Evolutionary conservation across 2,888 invertebrate genomes (phyloP).

Genomic region (Eupithecia inturbata): DNA sequence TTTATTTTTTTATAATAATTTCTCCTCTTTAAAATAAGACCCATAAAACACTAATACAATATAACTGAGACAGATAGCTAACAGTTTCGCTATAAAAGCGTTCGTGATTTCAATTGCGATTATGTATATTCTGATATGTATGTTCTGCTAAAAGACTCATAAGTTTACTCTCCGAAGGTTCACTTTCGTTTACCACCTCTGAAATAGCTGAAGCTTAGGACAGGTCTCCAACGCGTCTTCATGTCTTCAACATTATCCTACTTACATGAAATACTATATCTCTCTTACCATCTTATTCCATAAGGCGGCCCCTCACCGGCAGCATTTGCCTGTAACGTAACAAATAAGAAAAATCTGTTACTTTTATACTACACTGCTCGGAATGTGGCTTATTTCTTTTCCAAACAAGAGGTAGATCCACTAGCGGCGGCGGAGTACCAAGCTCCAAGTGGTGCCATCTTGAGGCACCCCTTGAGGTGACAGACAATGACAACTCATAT

Average conservation of each 20-base stretch:
- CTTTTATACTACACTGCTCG: too few relatives aligned
- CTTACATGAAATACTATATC: constrained; percentile 4
- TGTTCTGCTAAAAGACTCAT: neutral
- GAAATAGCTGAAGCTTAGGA: neutral
- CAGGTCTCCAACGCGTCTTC: neutral
- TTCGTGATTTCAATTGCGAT: neutral
- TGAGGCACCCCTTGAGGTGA: too few relatives aligned
- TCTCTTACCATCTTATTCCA: neutral
- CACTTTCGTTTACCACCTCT: neutral
- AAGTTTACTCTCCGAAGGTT: neutral
- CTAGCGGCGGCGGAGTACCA: too few relatives aligned
- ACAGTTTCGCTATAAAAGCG: neutral
- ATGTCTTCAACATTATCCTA: constrained; percentile 5
- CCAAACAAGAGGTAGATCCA: too few relatives aligned
- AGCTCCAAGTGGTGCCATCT: too few relatives aligned
- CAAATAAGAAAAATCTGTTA: too few relatives aligned
- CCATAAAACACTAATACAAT: neutral
- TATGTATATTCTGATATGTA: neutral
- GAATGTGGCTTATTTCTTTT: too few relatives aligned
- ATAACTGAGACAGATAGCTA: neutral
- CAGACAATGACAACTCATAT: too few relatives aligned
- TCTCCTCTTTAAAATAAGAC: neutral
- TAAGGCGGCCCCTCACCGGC: neutral
- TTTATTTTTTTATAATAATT: neutral
- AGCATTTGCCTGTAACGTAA: neutral